Evolutionary conservation across 2,888 invertebrate species (phyloP).

Genomic region (Elysia crispata): DNA sequence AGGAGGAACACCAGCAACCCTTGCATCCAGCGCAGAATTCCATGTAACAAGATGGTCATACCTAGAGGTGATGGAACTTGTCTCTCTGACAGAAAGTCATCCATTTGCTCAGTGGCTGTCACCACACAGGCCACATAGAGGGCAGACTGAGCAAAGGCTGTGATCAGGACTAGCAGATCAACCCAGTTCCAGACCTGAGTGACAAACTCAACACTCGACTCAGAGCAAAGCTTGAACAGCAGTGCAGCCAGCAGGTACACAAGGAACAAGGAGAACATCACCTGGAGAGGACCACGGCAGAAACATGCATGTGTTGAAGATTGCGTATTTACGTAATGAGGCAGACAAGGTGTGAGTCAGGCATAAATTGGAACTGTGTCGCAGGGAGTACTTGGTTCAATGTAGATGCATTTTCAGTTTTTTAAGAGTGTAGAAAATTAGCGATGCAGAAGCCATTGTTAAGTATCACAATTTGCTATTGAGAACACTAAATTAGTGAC

Average conservation of each 20-base stretch:
- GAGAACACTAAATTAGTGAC: too few species aligned
- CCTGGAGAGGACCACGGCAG: slow-evolving; percentile 25
- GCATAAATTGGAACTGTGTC: too few species aligned
- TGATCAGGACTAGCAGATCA: slow-evolving; percentile 65
- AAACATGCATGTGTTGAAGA: too few species aligned
- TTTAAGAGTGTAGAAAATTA: too few species aligned
- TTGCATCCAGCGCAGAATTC: slow-evolving; percentile 75
- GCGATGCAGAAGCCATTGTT: too few species aligned
- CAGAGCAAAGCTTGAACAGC: slow-evolving; percentile 48
- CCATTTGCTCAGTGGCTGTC: slow-evolving; percentile 72
- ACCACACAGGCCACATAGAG: slow-evolving; percentile 74
- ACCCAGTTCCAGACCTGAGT: slow-evolving; percentile 74
- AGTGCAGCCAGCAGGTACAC: slow-evolving; percentile 34
- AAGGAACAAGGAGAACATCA: slow-evolving; percentile 59
- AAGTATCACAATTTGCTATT: too few species aligned
- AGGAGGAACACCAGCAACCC: slow-evolving; percentile 78
- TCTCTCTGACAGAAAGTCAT: slow-evolving; percentile 69
- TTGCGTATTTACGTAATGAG: too few species aligned
- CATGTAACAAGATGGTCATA: slow-evolving; percentile 72
- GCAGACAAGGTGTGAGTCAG: too few species aligned
- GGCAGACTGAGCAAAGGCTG: slow-evolving; percentile 52
- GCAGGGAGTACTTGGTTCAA: too few species aligned
- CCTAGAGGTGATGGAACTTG: slow-evolving; percentile 65
- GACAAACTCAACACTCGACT: slow-evolving; percentile 65
- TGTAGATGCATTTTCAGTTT: too few species aligned